Evolutionary conservation across 23 tunicate species (phyloP), one percentile per base, ranked within the genome.

Genomic region (Styela clava): DNA sequence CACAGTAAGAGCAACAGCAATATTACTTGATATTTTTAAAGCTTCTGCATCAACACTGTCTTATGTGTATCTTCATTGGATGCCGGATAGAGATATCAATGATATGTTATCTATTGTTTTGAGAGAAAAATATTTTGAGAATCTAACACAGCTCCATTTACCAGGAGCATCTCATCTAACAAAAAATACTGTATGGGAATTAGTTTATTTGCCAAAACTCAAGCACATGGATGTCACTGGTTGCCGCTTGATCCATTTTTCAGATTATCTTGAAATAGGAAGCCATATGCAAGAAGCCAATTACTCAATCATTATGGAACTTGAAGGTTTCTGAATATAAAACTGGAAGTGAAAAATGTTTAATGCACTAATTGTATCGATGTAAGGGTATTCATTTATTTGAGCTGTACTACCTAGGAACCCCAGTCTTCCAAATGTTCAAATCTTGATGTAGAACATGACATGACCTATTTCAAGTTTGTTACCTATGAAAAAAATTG

Each of bases 191-290:
- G 37, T 76, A 52, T 76, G 81, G 81, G 65, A 76, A n/a, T 24
- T 76, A 16, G 22, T 76, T 5, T 27, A 35, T 76, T 52, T 56
- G 16, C 81, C 81, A 0, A 44, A 22, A 16, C 31, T 76, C 2
- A 76, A 52, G 5, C 0, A 76, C 63, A 52, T 76, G 12, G 65
- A 25, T 52, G 37, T 76, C 18, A 26, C 81, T 33, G 31, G 64
- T 16, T 76, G 81, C 27, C 52, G 16, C 22, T 44, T 20, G 0
- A 21, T 76, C 24, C 33, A 23, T 52, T 23, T 76, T 16, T 67
- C 71, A 1, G 71, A 67, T 22, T 67, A 67, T 24, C 30, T 25
- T 67, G 71, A 67, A 29, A 1, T 67, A 18, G 31, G 71, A 29
- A 29, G 1, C 22, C 31, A 67, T 67, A 67, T 67, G 1, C 30